Evolutionary conservation across 2,888 invertebrate species (phyloP).

Genomic region (Caenorhabditis sp.): DNA sequence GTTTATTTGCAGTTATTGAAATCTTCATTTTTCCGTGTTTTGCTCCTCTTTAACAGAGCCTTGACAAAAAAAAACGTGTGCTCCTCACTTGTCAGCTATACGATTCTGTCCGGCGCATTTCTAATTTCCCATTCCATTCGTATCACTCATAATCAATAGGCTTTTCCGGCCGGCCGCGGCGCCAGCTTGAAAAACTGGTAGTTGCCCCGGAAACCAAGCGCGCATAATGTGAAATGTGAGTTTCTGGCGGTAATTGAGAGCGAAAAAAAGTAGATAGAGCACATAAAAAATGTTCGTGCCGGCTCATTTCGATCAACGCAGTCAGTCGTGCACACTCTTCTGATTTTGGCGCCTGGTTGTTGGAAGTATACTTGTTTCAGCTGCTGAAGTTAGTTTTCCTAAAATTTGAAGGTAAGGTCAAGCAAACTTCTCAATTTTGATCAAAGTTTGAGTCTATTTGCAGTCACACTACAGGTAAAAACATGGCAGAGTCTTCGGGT

Average conservation of each 20-base stretch:
- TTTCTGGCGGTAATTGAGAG: conserved; percentile 1
- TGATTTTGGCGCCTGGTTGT: neutral
- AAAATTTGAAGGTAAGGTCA: no score
- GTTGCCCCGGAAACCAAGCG: conserved; percentile 7
- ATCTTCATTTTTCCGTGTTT: no score
- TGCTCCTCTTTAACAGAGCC: no score
- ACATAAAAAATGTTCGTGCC: conserved; percentile 5
- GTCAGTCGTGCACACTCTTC: neutral
- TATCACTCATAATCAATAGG: conserved; percentile 5
- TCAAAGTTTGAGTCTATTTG: no score
- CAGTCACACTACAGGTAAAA: no score
- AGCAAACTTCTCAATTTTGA: no score
- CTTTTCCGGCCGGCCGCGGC: conserved; percentile 6
- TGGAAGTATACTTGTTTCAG: no score
- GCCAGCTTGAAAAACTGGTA: neutral
- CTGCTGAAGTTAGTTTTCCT: no score
- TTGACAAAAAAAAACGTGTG: neutral
- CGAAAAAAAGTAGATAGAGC: neutral
- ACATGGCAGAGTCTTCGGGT: no score
- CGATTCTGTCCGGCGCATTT: neutral
- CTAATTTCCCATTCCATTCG: conserved; percentile 2
- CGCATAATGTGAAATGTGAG: conserved; percentile 3
- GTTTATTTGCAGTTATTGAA: no score
- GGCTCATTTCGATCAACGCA: neutral
- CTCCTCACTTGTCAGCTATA: neutral